Conservation (phyloP, 2,888 invertebrate species). For the Tinea semifulvella region DNA sequence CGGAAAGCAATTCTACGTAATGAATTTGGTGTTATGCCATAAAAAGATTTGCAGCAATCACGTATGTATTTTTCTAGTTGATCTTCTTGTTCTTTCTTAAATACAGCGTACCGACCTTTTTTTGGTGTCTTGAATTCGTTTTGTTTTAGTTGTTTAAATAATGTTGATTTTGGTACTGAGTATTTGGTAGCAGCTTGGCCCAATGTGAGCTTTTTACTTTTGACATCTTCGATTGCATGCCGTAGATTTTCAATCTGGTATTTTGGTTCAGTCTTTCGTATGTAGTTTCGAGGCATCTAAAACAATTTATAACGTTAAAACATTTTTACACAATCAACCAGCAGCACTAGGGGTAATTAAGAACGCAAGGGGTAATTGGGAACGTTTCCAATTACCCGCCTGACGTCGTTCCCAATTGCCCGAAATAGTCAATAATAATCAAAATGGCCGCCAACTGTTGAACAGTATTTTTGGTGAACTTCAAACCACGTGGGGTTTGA, state of each 20-base stretch:
- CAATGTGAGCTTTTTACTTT: constrained; percentile 18
- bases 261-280: too few relatives aligned
- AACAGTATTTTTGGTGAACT: too few relatives aligned
- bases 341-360: too few relatives aligned
- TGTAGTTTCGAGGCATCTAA: too few relatives aligned
- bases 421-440: too few relatives aligned
- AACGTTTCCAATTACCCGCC: too few relatives aligned
- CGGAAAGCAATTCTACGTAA: constrained; percentile 22
- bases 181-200: constrained; percentile 17
- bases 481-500: too few relatives aligned
- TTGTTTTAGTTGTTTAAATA: constrained; percentile 15
- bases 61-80: constrained; percentile 14
- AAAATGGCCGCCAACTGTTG: too few relatives aligned
- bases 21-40: constrained; percentile 20
- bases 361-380: too few relatives aligned
- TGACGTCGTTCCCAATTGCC: too few relatives aligned
- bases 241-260: constrained; percentile 17
- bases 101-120: constrained; percentile 12
- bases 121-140: constrained; percentile 11
- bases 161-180: constrained; percentile 17
- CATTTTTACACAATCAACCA: too few relatives aligned
- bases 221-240: constrained; percentile 14
- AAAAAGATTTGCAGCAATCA: constrained; percentile 17
- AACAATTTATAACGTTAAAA: too few relatives aligned
- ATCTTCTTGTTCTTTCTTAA: constrained; percentile 16